Evolutionary conservation across 2,888 invertebrate genomes (phyloP).

Genomic region (Hypsopygia costalis): DNA sequence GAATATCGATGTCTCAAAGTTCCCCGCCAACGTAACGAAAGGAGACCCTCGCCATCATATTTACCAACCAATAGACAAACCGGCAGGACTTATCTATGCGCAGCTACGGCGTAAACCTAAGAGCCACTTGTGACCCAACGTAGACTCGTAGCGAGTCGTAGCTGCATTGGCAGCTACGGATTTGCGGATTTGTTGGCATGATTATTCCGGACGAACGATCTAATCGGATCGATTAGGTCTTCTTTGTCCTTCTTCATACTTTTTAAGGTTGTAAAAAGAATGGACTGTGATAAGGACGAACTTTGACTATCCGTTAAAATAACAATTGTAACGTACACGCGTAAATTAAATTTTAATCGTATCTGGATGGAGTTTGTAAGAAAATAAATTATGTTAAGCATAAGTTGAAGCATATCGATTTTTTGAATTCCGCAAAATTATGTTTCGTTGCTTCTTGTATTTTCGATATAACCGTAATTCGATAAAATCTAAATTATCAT

Average conservation of each 20-base stretch:
- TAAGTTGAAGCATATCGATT: too few relatives aligned
- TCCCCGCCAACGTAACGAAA: slow-evolving; percentile 82
- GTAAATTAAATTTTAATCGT: too few relatives aligned
- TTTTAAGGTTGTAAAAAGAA: background rate
- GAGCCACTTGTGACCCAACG: slow-evolving; percentile 69
- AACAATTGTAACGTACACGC: too few relatives aligned
- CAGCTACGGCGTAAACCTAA: slow-evolving; percentile 82
- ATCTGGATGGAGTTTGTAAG: too few relatives aligned
- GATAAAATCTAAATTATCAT: too few relatives aligned
- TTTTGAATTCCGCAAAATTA: too few relatives aligned
- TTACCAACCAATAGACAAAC: slow-evolving; percentile 88
- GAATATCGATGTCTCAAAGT: slow-evolving; percentile 87
- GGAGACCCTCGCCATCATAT: slow-evolving; percentile 84
- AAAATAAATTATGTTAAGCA: too few relatives aligned
- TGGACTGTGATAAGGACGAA: background rate
- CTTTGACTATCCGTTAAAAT: background rate
- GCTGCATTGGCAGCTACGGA: slow-evolving; percentile 32
- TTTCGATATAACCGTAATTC: too few relatives aligned
- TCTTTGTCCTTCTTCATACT: background rate
- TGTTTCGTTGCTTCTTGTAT: too few relatives aligned
- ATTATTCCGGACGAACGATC: background rate
- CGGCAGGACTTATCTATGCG: slow-evolving; percentile 88
- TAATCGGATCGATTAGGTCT: background rate
- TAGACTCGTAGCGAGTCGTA: slow-evolving; percentile 71
- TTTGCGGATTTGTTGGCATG: background rate